Base-by-base conservation (phyloP, 2,797 vertebrate species). In the Danio jaintianensis region DNA sequence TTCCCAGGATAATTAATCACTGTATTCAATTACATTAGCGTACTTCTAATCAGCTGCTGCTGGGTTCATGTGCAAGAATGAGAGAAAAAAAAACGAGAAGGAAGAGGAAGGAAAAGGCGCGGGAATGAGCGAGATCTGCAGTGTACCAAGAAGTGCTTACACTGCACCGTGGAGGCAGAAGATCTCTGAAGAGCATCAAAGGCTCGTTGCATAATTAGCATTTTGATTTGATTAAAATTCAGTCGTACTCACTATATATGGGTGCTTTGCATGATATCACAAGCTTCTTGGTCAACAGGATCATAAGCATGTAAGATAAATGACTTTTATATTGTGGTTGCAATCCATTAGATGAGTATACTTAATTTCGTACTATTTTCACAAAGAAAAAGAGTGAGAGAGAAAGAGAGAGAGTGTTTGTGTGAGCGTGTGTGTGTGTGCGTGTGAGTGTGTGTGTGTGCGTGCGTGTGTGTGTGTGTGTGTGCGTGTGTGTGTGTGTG, bases 181-280 rank as follows among this genome's bases (percentile, higher is more conserved):
- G 79, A 80, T 86, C 85, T 83, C 80, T 79, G 72, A 87, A 83
- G 64, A 84, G 92, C 92, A 92, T 94, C 92, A 94, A 93, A 94
- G 92, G 88, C 90, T 83, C 64, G 87, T 89, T 92, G 90, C 93
- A 93, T 92, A 93, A 93, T 93, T 92, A 91, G 90, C 91, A 92
- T 94, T 93, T 91, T 91, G 92, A 93, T 93, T 92, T 87, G 89
- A 92, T 94, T 93, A 89, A 92, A 93, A 93, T 93, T 92, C 92
- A 92, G 85, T 89, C 86, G 89, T 87, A 90, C 42, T 71, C 81
- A 71, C 55, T 63, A 70, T 52, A 81, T 42, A 48, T 18, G 79
- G 48, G 15, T 38, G 74, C 22, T 63, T 75, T 29, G 52, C 36
- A 42, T 22, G 47, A 48, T 43, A 75, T 62, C 45, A 40, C 13